Percentiles rank a stretch among this genome's conserved stretches.
Conservation (phyloP, 1,140 invertebrate species). For the Bicyclus anynana region DNA sequence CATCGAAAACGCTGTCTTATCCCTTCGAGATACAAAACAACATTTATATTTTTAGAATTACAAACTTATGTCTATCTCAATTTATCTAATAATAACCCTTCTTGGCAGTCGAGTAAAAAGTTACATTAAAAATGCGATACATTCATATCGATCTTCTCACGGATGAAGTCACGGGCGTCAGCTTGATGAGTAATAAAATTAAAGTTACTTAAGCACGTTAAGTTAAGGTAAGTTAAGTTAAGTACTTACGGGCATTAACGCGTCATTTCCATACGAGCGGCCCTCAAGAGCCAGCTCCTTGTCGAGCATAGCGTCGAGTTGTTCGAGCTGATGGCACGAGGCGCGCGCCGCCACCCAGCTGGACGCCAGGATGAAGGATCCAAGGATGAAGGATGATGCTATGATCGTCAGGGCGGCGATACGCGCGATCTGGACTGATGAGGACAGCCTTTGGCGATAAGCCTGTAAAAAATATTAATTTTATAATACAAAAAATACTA, state of each 20-base stretch:
- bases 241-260: slow-evolving; percentile 60
- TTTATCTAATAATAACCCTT: no score
- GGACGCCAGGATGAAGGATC: slow-evolving; percentile 87
- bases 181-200: no score
- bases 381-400: slow-evolving; percentile 85
- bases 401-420: slow-evolving; percentile 88
- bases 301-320: slow-evolving; percentile 80
- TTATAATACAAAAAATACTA: no score
- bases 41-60: no score
- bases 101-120: no score
- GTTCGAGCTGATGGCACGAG: slow-evolving; percentile 83
- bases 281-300: slow-evolving; percentile 81
- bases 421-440: slow-evolving; percentile 88
- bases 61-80: no score
- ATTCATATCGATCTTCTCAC: no score
- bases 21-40: no score
- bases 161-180: no score
- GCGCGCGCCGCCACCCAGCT: slow-evolving; percentile 88
- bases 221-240: not conserved
- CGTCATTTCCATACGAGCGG: slow-evolving; percentile 78
- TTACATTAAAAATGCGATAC: no score
- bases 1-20: no score
- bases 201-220: no score
- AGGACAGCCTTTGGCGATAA: slow-evolving; percentile 84
- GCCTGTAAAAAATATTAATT: slow-evolving; percentile 77